Conservation (phyloP, 1,140 invertebrate species). For the Nasonia vitripennis region DNA sequence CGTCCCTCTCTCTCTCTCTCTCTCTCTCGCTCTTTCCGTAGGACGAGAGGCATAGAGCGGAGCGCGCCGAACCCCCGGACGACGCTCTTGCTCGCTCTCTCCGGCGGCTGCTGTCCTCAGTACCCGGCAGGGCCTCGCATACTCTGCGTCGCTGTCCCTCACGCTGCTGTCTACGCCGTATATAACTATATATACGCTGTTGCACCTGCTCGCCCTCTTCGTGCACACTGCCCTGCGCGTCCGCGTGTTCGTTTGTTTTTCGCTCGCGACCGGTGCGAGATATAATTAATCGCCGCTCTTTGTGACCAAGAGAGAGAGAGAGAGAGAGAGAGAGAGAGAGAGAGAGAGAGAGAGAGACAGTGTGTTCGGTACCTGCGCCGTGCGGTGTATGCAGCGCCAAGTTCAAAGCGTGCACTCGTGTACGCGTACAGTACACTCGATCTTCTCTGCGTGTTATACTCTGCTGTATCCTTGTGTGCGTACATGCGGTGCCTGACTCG, state of each 20-base stretch:
- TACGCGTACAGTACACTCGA: too few relatives aligned
- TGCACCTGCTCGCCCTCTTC: not conserved
- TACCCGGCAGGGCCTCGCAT: slow-evolving; percentile 72
- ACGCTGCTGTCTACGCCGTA: not conserved
- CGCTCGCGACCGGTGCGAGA: too few relatives aligned
- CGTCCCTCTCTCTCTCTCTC: slow-evolving; percentile 55
- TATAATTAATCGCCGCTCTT: too few relatives aligned
- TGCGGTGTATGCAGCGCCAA: too few relatives aligned
- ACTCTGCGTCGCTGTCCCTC: slow-evolving; percentile 36
- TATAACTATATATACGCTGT: not conserved
- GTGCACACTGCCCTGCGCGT: not conserved
- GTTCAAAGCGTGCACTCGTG: too few relatives aligned
- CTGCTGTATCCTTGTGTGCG: too few relatives aligned
- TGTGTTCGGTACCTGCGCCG: too few relatives aligned
- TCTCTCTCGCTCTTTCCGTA: slow-evolving; percentile 6
- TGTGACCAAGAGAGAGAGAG: too few relatives aligned
- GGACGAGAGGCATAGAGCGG: slow-evolving; percentile 11
- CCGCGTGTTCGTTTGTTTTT: not conserved
- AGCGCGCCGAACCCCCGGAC: slow-evolving; percentile 22
- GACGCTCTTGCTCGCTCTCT: not conserved
- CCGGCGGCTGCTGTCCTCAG: slow-evolving; percentile 55
- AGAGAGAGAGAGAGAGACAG: too few relatives aligned
- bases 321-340: too few relatives aligned
- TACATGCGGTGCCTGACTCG: too few relatives aligned
- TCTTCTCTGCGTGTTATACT: too few relatives aligned